Base-by-base conservation (phyloP, 2,797 vertebrate genomes). In the Synaphobranchus kaupii region DNA sequence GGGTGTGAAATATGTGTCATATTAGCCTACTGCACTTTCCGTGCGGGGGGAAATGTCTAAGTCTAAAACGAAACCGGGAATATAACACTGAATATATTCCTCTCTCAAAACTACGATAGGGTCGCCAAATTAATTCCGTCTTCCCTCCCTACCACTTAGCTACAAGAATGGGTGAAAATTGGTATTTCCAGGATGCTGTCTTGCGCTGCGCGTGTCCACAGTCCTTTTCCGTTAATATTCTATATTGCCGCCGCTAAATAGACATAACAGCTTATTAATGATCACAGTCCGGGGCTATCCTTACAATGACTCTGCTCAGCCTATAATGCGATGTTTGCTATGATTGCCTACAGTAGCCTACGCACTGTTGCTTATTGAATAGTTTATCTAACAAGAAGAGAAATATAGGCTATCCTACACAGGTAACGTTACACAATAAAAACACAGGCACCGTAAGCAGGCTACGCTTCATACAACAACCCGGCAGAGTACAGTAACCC, bases 21-120 rank as follows among this genome's bases (percentile, higher is more conserved):
- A 82, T 73, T 44, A 66, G 22, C 60, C 60, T n/a, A 56, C 15
- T 44, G 63, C 82, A 84, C 50, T 84, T 82, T 80, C 76, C 39
- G 1, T 25, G 20, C 15, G 20, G 76, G 31, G 9, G 31, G 6
- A n/a, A 87, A 68, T 34, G 58, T 52, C 52, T 68, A 56, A 34
- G 28, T 12, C 25, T 47, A 83, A 86, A 86, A 83, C 48, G 48
- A 87, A 87, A 87, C 76, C 44, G 44, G 76, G 48, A 22, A 44
- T 17, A 34, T 8, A 28, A 48, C 15, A 80, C n/a, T 44, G 25
- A 48, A 48, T 48, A 48, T 78, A 20, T 44, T 4, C 20, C 39
- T 4, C 76, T 80, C 44, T 76, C 31, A 68, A n/a, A 68, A 31
- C 66, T 39, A 13, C 13, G 4, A 48, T 28, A 22, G 76, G 39